These are phyloP conservation scores for Drosophila seclusa DNA, from an alignment of 2,888 invertebrate genomes.

Conservation along the genomic window DNA sequence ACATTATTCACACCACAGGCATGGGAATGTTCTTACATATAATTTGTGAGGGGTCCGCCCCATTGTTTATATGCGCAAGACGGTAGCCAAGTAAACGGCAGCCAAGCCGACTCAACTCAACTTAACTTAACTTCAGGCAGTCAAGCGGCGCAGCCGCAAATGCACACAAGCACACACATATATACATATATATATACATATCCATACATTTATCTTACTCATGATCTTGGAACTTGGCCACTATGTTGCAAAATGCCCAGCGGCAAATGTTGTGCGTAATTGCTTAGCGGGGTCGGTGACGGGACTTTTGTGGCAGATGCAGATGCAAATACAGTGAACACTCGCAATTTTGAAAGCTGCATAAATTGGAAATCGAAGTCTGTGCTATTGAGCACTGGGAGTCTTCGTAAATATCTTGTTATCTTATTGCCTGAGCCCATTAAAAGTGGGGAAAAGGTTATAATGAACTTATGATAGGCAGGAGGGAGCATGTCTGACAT, in stretches of 20 bases:
- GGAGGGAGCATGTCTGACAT: no score
- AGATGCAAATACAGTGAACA: constrained; percentile 16
- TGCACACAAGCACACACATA: constrained; percentile 18
- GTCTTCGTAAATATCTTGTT: background rate
- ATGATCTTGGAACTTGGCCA: constrained; percentile 65
- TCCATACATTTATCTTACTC: constrained; percentile 16
- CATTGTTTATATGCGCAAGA: constrained; percentile 63
- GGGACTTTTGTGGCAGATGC: constrained; percentile 8
- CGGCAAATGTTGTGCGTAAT: constrained; percentile 62
- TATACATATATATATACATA: background rate
- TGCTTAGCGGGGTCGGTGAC: constrained; percentile 40
- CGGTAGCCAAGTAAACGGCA: constrained; percentile 44
- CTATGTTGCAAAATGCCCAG: constrained; percentile 65
- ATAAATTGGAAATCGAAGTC: background rate
- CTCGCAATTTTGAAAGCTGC: background rate
- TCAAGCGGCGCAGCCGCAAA: constrained; percentile 55
- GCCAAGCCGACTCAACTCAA: constrained; percentile 35
- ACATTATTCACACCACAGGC: constrained; percentile 74
- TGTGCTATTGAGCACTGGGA: background rate
- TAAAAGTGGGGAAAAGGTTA: background rate
- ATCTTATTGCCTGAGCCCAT: background rate
- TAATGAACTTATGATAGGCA: background rate
- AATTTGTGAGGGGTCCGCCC: constrained; percentile 49
- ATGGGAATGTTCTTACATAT: constrained; percentile 25
- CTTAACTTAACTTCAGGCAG: constrained; percentile 42